Base-by-base conservation (phyloP, 1,140 invertebrate genomes). In the Drosophila novamexicana region DNA sequence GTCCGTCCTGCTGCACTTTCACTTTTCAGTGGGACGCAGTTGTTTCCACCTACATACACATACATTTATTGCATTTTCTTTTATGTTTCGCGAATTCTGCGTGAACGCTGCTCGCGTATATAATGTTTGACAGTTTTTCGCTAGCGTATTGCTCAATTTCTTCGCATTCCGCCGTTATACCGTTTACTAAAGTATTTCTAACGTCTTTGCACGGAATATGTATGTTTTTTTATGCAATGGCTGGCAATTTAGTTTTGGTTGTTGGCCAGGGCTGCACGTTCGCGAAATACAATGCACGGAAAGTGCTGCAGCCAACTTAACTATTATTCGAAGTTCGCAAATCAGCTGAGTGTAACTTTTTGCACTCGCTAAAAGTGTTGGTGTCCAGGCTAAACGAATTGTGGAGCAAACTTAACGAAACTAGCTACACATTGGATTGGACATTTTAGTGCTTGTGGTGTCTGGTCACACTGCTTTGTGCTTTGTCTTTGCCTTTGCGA, bases 21-120 rank as follows among this genome's bases (percentile, higher is more conserved):
- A 89, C 84, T 89, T 89, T 89, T 89, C 77, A 88, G 67, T 88
- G 80, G 83, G 84, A 84, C 80, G 84, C 84, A 89, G 70, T 84
- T 81, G 59, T 16, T 81, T 70, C 59, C 72, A 79, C 68, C 63
- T 82, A 65, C 61, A 57, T 62, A 37, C 54, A 68, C 58, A 75
- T 63, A 68, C 66, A 39, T 64, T 75, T 71, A 75, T 58, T 71
- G 67, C 67, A 81, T 76, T 85, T 84, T 85, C 75, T 62, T 82
- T 14, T 54, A 22, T 42, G 3, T 66, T 66, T 39, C 62, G 63
- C 79, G 45, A 68, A 45, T 52, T 61, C 9, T 22, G 34, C 53
- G 14, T 56, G 8, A 22, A 12, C 7, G 54, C 64, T 53, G 36
- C 67, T 18, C n/a, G 7, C 39, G 22, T 34, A 56, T 47, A 39